Percentiles rank a stretch among this genome's conserved stretches.
Evolutionary conservation across 1,140 invertebrate genomes (phyloP).

Genomic region (Drosophila hydei): DNA sequence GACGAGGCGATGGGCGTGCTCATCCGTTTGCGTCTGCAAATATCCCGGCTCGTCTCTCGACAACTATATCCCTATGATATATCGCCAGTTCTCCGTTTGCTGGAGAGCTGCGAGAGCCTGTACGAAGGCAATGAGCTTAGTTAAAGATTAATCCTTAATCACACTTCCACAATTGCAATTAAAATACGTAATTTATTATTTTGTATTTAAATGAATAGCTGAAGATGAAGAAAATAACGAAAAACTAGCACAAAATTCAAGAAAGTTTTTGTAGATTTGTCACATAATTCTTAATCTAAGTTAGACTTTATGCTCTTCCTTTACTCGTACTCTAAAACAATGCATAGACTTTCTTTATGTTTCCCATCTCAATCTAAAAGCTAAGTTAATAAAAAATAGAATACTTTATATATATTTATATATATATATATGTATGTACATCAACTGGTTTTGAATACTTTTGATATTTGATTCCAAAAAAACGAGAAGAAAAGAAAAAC

Average conservation of each 20-base stretch:
- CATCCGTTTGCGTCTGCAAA: constrained; percentile 91
- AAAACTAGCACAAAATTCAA: constrained; percentile 70
- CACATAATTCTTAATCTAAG: constrained; percentile 26
- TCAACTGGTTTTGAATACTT: constrained; percentile 37
- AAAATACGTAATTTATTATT: constrained; percentile 80
- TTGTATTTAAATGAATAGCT: constrained; percentile 75
- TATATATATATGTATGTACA: constrained; percentile 16
- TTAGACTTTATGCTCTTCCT: not conserved
- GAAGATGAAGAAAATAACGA: constrained; percentile 12
- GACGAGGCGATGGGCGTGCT: constrained; percentile 93
- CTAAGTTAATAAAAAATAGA: constrained; percentile 22
- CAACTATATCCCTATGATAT: constrained; percentile 95
- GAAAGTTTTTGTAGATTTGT: constrained; percentile 61
- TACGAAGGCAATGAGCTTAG: constrained; percentile 92
- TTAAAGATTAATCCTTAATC: constrained; percentile 68
- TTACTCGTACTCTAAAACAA: constrained; percentile 39
- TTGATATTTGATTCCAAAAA: constrained; percentile 48
- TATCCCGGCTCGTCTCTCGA: constrained; percentile 92
- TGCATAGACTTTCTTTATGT: constrained; percentile 39
- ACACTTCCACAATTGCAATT: constrained; percentile 61
- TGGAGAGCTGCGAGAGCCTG: constrained; percentile 93
- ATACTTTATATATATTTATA: constrained; percentile 1
- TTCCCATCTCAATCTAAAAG: constrained; percentile 41
- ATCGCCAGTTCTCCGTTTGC: constrained; percentile 91
- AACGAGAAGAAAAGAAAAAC: constrained; percentile 14